Evolutionary conservation across 1,140 invertebrate species (phyloP), one percentile per base, ranked within the genome.

Genomic region (Drosophila nannoptera): DNA sequence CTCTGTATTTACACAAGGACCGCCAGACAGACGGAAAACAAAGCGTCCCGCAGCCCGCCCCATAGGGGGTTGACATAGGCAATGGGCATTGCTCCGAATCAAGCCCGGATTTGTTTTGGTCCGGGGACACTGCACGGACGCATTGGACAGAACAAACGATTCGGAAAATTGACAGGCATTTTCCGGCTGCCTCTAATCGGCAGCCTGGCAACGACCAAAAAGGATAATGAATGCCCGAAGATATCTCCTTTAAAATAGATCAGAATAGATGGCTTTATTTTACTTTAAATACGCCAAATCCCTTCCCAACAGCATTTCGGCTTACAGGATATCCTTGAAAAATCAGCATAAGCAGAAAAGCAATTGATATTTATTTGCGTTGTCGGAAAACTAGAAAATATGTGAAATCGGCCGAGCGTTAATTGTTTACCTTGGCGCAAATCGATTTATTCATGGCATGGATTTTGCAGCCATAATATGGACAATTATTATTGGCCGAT

Each of bases 81-180:
- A 36, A 40, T 46, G 61, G 45, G 62, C 60, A 61, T 69, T 55
- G 46, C 33, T 59, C 52, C 65, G 48, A 78, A 66, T 78, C 69
- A 58, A 32, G 67, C 49, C 16, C 16, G 68, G 68, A 80, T 78
- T 78, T 78, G 77, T 72, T 72, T 80, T 49, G 66, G 29, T 43
- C 45, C 48, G 59, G 53, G 46, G 43, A 45, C 36, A 0, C 14
- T 60, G 49, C 54, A 16, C 53, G 40, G 53, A 58, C 42, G 49
- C 60, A 68, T 75, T 66, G 73, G 75, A 78, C 75, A 78, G 65
- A 55, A 66, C 77, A 70, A 73, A 63, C 73, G 73, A 80, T 71
- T 71, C 58, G 73, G 66, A 80, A 80, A 86, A 86, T 80, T 86
- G 66, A 84, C 71, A 70, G 66, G 49, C 73, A 70, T 53, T 59